Evolutionary conservation across 2,888 invertebrate species (phyloP).

Genomic region (Onchidella celtica): DNA sequence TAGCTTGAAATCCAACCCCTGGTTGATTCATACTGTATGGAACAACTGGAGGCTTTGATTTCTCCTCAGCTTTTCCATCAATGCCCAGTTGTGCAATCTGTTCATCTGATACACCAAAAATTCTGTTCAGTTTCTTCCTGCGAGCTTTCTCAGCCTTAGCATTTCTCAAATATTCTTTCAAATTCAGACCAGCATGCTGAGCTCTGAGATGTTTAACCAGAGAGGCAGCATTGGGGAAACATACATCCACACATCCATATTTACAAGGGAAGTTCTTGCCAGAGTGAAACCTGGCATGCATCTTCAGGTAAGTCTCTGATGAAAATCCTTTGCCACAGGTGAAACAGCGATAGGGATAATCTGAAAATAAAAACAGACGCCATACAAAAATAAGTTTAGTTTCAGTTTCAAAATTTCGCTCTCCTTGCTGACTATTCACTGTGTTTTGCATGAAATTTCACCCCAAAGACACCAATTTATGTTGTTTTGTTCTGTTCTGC

Average conservation of each 20-base stretch:
- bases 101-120: background rate
- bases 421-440: too few species aligned
- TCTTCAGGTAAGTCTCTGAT: constrained; percentile 76
- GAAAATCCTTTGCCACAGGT: constrained; percentile 79
- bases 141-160: constrained; percentile 8
- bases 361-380: constrained; percentile 25
- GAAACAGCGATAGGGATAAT: constrained; percentile 28
- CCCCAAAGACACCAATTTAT: too few species aligned
- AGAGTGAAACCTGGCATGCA: constrained; percentile 75
- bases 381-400: too few species aligned
- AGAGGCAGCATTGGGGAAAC: constrained; percentile 57
- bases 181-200: constrained; percentile 50
- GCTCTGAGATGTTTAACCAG: constrained; percentile 55
- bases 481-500: too few species aligned
- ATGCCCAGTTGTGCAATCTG: background rate
- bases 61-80: background rate
- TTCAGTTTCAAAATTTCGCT: too few species aligned
- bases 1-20: constrained; percentile 46
- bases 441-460: too few species aligned
- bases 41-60: background rate
- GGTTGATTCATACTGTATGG: constrained; percentile 38
- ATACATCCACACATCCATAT: constrained; percentile 59
- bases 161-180: constrained; percentile 37
- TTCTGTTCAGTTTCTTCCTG: constrained; percentile 25
- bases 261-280: constrained; percentile 68